A percentile compares a stretch with the other conserved stretches of the same genome.
These are phyloP conservation scores for Dysmachus trigonus DNA, from an alignment of 2,888 invertebrate genomes.

Conservation along the genomic window DNA sequence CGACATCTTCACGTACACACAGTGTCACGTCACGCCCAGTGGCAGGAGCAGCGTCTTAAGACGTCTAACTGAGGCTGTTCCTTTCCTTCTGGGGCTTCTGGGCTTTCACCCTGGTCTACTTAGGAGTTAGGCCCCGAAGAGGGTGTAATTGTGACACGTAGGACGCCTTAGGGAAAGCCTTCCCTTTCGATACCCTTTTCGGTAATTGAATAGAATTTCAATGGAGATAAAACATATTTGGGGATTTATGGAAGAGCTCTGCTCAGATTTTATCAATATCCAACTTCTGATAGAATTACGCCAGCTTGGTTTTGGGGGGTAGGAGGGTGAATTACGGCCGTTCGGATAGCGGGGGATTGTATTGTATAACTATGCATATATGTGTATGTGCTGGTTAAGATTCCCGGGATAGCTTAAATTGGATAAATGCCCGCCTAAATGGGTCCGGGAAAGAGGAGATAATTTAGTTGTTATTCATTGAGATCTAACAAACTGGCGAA, in stretches of 20 bases:
- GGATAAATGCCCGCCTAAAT: neutral
- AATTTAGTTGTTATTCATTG: neutral
- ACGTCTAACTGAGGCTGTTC: neutral
- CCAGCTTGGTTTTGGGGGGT: neutral
- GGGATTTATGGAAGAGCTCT: conserved; percentile 26
- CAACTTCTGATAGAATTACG: conserved; percentile 13
- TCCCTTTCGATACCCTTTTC: conserved; percentile 27
- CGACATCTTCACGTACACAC: neutral
- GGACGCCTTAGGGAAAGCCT: conserved; percentile 2
- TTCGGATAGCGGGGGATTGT: neutral
- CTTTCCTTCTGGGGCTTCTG: neutral
- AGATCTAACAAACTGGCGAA: neutral
- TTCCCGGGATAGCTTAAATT: neutral
- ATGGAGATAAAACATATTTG: conserved; percentile 32
- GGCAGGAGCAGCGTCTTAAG: neutral
- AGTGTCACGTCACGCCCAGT: neutral
- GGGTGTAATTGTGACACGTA: conserved; percentile 35
- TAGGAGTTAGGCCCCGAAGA: neutral
- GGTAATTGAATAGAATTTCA: conserved; percentile 35
- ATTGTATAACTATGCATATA: neutral
- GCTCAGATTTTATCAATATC: conserved; percentile 33
- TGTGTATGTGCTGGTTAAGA: neutral
- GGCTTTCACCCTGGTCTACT: neutral
- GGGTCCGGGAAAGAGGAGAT: neutral
- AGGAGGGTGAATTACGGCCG: conserved; percentile 11